Evolutionary conservation across 2,797 vertebrate species (phyloP).

Genomic region (Loriculus beryllinus): DNA sequence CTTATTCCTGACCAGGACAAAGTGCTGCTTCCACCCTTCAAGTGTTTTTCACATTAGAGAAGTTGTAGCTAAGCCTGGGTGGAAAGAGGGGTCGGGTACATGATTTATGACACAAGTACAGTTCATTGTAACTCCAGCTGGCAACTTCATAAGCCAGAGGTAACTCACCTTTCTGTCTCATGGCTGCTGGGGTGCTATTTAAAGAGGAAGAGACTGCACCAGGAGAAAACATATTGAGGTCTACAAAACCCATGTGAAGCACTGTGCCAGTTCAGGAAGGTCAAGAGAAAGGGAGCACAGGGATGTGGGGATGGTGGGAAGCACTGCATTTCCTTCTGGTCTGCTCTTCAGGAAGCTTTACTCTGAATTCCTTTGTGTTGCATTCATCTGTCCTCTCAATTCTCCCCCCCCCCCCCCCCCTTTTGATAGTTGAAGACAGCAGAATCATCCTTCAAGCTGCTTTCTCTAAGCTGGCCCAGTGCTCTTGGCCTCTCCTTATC

Average conservation of each 20-base stretch:
- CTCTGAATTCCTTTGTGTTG: not conserved
- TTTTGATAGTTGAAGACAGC: not conserved
- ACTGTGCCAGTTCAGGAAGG: not conserved
- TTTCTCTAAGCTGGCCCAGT: not conserved
- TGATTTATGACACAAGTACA: not conserved
- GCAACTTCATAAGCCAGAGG: not conserved
- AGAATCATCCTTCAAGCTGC: not conserved
- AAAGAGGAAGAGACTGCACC: not conserved
- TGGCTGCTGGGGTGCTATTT: not conserved
- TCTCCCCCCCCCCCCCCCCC: accelerated
- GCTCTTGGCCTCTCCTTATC: not conserved
- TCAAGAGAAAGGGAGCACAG: not conserved
- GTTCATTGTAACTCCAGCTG: not conserved
- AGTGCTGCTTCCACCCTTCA: not conserved
- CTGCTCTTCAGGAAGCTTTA: not conserved
- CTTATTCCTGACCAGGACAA: not conserved
- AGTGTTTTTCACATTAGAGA: not conserved
- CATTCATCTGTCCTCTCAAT: not conserved
- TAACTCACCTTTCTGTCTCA: not conserved
- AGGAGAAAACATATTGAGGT: not conserved
- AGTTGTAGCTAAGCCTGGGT: not conserved
- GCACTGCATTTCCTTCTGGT: not conserved
- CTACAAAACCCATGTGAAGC: not conserved
- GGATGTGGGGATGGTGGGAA: not conserved
- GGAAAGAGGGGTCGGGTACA: not conserved